Conservation (phyloP, 2,113 vertebrate species). For the Neodontobutis hainanensis region DNA sequence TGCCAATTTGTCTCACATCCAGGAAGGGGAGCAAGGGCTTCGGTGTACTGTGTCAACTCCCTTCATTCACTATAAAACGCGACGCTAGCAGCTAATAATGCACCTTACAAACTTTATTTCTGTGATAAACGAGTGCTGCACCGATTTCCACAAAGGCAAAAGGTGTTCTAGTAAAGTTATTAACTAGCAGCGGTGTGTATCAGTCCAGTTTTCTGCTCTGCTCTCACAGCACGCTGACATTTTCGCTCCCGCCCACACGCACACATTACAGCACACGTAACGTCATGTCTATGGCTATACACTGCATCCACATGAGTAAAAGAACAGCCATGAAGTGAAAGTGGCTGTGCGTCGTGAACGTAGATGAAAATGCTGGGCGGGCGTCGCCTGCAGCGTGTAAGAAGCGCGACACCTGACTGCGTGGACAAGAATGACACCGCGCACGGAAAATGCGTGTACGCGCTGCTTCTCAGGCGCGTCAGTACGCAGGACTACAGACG, state of each 20-base stretch:
- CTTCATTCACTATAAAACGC: constrained; percentile 1
- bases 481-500: not conserved
- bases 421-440: constrained; percentile 77
- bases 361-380: constrained; percentile 24
- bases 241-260: constrained; percentile 57
- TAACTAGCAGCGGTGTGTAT: constrained; percentile 7
- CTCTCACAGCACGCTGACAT: constrained; percentile 51
- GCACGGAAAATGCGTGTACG: constrained; percentile 52
- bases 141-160: not conserved
- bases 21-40: constrained; percentile 46
- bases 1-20: constrained; percentile 49
- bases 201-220: constrained; percentile 10
- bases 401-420: constrained; percentile 79
- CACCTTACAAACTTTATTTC: constrained; percentile 28
- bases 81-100: not conserved
- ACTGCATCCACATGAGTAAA: constrained; percentile 19
- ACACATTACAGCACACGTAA: constrained; percentile 23
- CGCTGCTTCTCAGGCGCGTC: constrained; percentile 44
- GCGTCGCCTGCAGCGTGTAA: constrained; percentile 66
- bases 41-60: constrained; percentile 10
- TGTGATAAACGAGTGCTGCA: not conserved
- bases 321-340: constrained; percentile 18
- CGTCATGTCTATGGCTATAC: constrained; percentile 42
- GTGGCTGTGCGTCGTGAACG: constrained; percentile 18
- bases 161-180: constrained; percentile 17